These are phyloP conservation scores for Deroplatys truncata DNA, from an alignment of 2,888 invertebrate species.

Conservation along the genomic window DNA sequence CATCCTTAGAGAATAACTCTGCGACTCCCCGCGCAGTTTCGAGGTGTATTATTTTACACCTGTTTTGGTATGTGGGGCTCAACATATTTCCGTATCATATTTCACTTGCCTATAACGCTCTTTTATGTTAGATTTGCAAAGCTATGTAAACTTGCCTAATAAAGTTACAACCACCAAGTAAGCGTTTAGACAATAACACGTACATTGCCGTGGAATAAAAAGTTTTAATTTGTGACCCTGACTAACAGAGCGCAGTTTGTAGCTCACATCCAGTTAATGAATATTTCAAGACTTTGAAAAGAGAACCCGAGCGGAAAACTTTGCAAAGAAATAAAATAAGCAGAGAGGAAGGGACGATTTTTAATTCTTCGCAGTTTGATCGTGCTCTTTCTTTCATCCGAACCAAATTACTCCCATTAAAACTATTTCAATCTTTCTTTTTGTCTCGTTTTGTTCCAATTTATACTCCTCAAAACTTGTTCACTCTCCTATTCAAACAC, in stretches of 20 bases:
- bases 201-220: not conserved
- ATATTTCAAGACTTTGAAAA: not conserved
- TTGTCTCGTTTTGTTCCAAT: not conserved
- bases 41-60: no score
- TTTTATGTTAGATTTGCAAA: no score
- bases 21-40: no score
- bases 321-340: not conserved
- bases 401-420: not conserved
- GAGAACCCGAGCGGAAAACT: not conserved
- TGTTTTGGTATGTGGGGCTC: no score
- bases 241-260: not conserved
- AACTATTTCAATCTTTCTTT: not conserved
- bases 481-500: not conserved
- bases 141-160: no score
- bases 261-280: not conserved
- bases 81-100: no score
- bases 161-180: not conserved
- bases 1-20: no score
- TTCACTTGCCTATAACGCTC: no score
- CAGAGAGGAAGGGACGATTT: not conserved
- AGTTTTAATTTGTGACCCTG: not conserved
- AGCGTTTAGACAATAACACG: not conserved
- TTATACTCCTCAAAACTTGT: not conserved
- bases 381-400: not conserved
- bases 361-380: not conserved